Percentiles rank a stretch among this genome's conserved stretches.
Conservation (phyloP, 2,797 vertebrate genomes). For the Parauchenoglanis punctatus region DNA sequence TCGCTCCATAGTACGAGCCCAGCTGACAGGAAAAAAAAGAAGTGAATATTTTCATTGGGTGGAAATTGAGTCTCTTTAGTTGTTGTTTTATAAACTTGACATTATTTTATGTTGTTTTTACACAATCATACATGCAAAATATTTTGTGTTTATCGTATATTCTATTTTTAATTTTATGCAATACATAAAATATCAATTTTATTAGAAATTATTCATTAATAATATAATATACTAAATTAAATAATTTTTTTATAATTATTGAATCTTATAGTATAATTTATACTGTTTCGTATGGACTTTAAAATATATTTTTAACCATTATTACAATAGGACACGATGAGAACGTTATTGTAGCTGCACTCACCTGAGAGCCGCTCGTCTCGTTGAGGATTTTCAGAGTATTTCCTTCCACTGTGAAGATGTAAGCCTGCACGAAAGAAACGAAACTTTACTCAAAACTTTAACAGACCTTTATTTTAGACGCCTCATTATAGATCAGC, state of each 20-base stretch:
- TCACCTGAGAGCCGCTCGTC: conserved; percentile 84
- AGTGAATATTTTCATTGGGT: neutral
- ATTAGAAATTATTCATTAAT: neutral
- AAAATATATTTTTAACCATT: no score
- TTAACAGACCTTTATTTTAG: neutral
- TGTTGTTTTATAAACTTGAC: neutral
- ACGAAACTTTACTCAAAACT: neutral
- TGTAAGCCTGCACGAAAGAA: conserved; percentile 79
- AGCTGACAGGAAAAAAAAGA: conserved; percentile 71
- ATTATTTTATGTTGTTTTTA: neutral
- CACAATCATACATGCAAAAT: neutral
- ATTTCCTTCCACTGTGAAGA: conserved; percentile 77
- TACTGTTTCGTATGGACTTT: no score
- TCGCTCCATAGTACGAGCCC: conserved; percentile 93
- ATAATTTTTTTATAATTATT: neutral
- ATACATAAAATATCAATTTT: neutral
- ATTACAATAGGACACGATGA: neutral
- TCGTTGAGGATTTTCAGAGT: conserved; percentile 76
- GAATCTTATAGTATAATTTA: no score
- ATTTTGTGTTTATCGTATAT: neutral
- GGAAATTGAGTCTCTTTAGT: neutral
- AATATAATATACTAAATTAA: neutral
- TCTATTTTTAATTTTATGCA: neutral
- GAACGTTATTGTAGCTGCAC: conserved; percentile 24
- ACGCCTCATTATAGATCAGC: neutral